Conservation (phyloP, 1,140 invertebrate genomes). For the Neodiprion pinetum region DNA sequence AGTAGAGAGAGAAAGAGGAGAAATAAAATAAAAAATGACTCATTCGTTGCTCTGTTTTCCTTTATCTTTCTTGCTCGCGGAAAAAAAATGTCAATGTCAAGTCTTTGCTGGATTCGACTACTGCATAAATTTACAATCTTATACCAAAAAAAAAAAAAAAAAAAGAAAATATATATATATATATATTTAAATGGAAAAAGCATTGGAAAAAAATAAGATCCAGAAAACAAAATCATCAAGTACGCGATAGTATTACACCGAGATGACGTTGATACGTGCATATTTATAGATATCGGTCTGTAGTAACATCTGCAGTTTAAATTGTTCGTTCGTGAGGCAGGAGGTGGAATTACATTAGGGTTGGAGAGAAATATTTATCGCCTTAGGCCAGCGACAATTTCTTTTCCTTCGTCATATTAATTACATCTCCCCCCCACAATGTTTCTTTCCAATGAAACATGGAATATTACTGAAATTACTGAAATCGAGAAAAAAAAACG, state of each 20-base stretch:
- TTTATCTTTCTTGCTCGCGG: no score
- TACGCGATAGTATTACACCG: not conserved
- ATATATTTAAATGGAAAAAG: not conserved
- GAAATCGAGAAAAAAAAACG: constrained; percentile 34
- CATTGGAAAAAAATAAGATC: not conserved
- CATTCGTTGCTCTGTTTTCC: no score
- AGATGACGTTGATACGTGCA: not conserved
- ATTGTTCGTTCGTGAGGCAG: not conserved
- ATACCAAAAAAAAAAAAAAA: not conserved
- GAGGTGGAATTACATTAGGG: not conserved
- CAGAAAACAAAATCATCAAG: not conserved
- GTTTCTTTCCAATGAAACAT: constrained; percentile 19
- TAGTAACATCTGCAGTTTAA: not conserved
- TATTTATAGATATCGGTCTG: not conserved
- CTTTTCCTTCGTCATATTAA: not conserved
- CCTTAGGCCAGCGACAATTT: not conserved
- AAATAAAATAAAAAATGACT: no score
- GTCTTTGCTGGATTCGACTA: no score
- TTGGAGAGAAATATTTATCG: not conserved
- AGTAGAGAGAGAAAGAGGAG: no score
- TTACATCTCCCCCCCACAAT: no score
- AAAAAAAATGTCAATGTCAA: no score
- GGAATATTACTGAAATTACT: constrained; percentile 50
- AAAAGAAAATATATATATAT: no score
- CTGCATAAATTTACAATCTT: not conserved